Conservation (phyloP, 2,888 invertebrate species). For the Agapostemon virescens region DNA sequence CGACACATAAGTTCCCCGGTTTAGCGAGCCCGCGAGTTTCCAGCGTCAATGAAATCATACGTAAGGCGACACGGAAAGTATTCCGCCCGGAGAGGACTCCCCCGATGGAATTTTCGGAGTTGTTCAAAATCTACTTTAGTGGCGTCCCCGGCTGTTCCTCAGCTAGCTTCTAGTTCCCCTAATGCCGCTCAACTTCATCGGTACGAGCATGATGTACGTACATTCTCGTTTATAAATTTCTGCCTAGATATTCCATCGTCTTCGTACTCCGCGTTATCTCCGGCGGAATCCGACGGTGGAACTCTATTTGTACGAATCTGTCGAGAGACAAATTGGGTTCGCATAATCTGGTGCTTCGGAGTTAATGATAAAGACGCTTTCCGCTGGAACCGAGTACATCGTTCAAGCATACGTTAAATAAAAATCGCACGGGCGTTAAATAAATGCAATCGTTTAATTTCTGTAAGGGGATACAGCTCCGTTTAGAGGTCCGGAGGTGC, state of each 20-base stretch:
- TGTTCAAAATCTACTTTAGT: background rate
- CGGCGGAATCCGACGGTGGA: too few species aligned
- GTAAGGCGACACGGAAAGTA: constrained; percentile 18
- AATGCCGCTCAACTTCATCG: background rate
- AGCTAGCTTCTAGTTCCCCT: too few species aligned
- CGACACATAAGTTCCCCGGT: constrained; percentile 46
- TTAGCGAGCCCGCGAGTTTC: constrained; percentile 37
- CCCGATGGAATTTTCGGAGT: background rate
- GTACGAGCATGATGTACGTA: background rate
- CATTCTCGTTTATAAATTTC: background rate
- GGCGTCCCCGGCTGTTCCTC: background rate
- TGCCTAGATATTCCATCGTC: background rate
- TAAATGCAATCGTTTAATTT: too few species aligned
- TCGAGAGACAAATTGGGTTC: too few species aligned
- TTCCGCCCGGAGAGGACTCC: background rate
- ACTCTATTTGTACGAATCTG: too few species aligned
- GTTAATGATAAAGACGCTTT: too few species aligned
- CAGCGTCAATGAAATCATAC: constrained; percentile 38
- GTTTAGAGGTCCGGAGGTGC: too few species aligned
- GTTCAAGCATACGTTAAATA: too few species aligned
- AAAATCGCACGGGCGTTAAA: too few species aligned
- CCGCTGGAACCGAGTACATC: too few species aligned
- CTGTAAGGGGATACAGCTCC: too few species aligned
- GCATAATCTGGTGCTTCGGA: too few species aligned
- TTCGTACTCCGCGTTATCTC: background rate